These are phyloP conservation scores for Odontomyia ornata DNA, from an alignment of 2,888 invertebrate species.

Conservation along the genomic window DNA sequence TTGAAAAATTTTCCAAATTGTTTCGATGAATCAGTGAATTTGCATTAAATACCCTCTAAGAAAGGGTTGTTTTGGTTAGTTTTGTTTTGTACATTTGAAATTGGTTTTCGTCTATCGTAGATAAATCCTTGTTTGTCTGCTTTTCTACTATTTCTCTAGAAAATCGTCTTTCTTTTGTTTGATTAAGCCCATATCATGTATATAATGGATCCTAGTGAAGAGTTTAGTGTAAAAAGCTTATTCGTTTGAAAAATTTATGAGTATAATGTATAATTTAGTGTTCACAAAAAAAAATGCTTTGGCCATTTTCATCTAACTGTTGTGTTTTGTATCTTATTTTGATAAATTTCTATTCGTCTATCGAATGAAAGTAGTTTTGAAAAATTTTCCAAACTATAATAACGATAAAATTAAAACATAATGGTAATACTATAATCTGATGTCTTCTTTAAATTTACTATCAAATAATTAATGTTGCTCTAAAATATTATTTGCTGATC, in stretches of 20 bases:
- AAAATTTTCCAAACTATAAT: not conserved
- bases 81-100: not conserved
- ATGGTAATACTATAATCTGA: constrained; percentile 44
- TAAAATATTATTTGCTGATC: not conserved
- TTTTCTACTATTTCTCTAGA: not conserved
- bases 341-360: not conserved
- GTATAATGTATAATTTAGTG: not conserved
- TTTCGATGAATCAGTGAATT: not conserved
- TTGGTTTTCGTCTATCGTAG: constrained; percentile 1
- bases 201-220: not conserved
- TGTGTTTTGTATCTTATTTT: constrained; percentile 37
- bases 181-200: constrained; percentile 11
- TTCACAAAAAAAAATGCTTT: constrained; percentile 35
- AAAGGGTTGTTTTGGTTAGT: constrained; percentile 15
- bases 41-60: not conserved
- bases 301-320: constrained; percentile 37
- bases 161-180: not conserved
- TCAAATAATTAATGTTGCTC: constrained; percentile 6
- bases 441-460: constrained; percentile 47
- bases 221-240: not conserved
- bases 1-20: not conserved
- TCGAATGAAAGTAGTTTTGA: constrained; percentile 4
- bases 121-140: not conserved
- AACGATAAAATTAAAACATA: not conserved
- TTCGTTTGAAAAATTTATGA: not conserved